Percentiles rank a stretch among this genome's conserved stretches.
phyloP scores from a whole-genome alignment of 1,140 invertebrate genomes.

The Drosophila tani region DNA sequence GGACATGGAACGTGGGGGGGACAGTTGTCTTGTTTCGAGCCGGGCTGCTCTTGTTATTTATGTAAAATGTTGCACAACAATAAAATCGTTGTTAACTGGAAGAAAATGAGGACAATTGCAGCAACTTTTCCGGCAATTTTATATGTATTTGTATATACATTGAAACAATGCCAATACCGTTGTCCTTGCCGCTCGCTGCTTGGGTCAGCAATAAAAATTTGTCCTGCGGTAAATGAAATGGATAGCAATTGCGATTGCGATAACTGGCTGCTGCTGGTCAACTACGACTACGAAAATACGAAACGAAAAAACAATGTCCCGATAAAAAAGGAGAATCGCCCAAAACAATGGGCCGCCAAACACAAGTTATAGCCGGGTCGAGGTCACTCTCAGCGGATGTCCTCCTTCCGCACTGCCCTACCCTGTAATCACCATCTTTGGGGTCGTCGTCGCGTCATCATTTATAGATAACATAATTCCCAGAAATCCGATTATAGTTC shows the following conservation, averaged over 20 bases:
- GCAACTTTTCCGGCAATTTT: slow-evolving; percentile 80
- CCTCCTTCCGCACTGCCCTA: slow-evolving; percentile 11
- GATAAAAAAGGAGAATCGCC: slow-evolving; percentile 15
- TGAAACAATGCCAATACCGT: slow-evolving; percentile 69
- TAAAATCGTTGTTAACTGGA: slow-evolving; percentile 75
- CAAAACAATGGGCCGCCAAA: slow-evolving; percentile 34
- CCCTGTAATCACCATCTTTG: slow-evolving; percentile 28
- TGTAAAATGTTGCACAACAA: slow-evolving; percentile 68
- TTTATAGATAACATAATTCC: slow-evolving; percentile 10
- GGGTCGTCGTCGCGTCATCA: background rate
- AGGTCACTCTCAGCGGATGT: slow-evolving; percentile 49
- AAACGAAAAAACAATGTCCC: slow-evolving; percentile 7
- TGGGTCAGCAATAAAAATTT: slow-evolving; percentile 82
- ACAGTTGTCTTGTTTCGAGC: slow-evolving; percentile 22
- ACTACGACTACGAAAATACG: slow-evolving; percentile 5
- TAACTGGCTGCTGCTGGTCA: slow-evolving; percentile 57
- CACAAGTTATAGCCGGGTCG: slow-evolving; percentile 63
- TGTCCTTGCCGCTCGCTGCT: slow-evolving; percentile 58
- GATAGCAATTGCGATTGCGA: slow-evolving; percentile 79
- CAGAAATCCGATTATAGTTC: slow-evolving; percentile 8
- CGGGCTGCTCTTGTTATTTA: slow-evolving; percentile 52
- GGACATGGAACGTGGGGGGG: slow-evolving; percentile 6
- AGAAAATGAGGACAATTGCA: slow-evolving; percentile 81
- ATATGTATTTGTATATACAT: slow-evolving; percentile 24
- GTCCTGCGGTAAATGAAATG: slow-evolving; percentile 82